phyloP scores from a whole-genome alignment of 2,113 vertebrate genomes.

The Ailurus styani region DNA sequence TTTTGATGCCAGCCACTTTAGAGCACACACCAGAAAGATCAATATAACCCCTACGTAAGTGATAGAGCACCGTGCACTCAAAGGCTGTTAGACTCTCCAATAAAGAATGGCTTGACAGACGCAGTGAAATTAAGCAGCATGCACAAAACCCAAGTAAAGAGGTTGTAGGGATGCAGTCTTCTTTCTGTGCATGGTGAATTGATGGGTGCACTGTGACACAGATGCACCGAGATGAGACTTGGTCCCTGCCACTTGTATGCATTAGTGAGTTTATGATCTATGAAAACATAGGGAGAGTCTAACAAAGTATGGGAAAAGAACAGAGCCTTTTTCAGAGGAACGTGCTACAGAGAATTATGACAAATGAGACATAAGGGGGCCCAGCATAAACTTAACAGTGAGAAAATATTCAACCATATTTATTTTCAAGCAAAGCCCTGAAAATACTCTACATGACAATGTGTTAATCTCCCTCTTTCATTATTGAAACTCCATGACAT shows the following conservation, averaged over 20 bases:
- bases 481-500: background rate
- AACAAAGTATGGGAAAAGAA: background rate
- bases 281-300: background rate
- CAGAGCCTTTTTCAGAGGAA: background rate
- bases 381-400: background rate
- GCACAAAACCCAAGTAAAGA: background rate
- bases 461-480: background rate
- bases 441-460: background rate
- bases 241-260: background rate
- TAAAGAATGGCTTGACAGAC: slow-evolving; percentile 56
- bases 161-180: background rate
- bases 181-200: background rate
- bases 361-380: background rate
- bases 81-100: slow-evolving; percentile 49
- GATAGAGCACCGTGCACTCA: slow-evolving; percentile 59
- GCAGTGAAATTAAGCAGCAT: slow-evolving; percentile 65
- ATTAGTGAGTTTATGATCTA: slow-evolving; percentile 14
- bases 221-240: background rate
- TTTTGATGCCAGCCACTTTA: slow-evolving; percentile 79
- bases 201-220: background rate
- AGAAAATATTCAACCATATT: background rate
- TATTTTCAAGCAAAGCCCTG: slow-evolving; percentile 4
- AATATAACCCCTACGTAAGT: slow-evolving; percentile 75
- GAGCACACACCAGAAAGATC: slow-evolving; percentile 75
- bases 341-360: background rate